These are phyloP conservation scores for Drosophila prostipennis DNA, from an alignment of 2,888 invertebrate species.

Conservation along the genomic window DNA sequence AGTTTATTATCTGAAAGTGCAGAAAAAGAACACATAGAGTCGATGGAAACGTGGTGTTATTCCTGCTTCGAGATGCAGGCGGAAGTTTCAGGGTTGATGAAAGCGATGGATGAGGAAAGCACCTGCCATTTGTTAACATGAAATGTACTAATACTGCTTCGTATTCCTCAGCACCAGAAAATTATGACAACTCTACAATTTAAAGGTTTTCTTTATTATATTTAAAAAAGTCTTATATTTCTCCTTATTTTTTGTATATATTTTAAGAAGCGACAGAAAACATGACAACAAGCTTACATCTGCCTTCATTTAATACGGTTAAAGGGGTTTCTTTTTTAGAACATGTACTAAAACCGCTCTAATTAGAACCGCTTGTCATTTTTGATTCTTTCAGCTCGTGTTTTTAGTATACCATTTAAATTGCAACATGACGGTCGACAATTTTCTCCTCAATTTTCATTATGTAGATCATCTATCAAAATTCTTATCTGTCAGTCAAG, in stretches of 20 bases:
- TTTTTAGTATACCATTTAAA: background rate
- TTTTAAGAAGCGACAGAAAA: too few species aligned
- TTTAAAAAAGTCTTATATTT: too few species aligned
- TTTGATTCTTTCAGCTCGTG: background rate
- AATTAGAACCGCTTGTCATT: background rate
- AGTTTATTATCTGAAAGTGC: constrained; percentile 75
- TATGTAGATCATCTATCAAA: constrained; percentile 33
- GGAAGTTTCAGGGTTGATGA: constrained; percentile 2
- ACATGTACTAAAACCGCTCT: background rate
- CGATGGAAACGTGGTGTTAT: constrained; percentile 3
- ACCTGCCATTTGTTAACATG: constrained; percentile 5
- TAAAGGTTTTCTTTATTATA: too few species aligned
- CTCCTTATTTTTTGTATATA: too few species aligned
- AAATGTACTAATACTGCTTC: too few species aligned
- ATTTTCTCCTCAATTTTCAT: constrained; percentile 10
- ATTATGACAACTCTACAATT: too few species aligned
- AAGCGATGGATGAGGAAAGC: constrained; percentile 33
- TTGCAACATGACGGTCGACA: constrained; percentile 1
- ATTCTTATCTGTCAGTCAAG: constrained; percentile 30
- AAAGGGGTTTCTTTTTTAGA: background rate
- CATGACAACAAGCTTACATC: too few species aligned
- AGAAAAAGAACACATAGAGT: constrained; percentile 55
- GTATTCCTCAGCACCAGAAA: too few species aligned
- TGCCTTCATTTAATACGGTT: too few species aligned
- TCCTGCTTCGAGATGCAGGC: background rate